phyloP scores from a whole-genome alignment of 2,113 vertebrate species.

The Shinisaurus crocodilurus region DNA sequence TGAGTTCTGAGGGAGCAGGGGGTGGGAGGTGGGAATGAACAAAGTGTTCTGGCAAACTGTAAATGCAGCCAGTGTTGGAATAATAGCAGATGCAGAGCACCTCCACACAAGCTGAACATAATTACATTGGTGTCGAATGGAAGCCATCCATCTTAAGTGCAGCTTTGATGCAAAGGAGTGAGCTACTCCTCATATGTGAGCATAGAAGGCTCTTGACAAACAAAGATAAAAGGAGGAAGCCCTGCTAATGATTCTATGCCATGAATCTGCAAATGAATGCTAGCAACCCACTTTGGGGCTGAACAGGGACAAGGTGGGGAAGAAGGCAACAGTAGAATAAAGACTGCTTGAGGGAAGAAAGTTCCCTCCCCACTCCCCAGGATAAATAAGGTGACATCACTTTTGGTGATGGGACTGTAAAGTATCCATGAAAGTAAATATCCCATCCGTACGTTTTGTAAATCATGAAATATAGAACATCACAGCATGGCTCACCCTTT shows the following conservation, averaged over 20 bases:
- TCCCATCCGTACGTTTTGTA: background rate
- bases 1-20: constrained; percentile 42
- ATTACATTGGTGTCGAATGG: constrained; percentile 58
- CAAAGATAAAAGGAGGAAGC: constrained; percentile 68
- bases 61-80: constrained; percentile 57
- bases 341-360: background rate
- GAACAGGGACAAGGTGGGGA: too few relatives aligned
- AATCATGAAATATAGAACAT: constrained; percentile 12
- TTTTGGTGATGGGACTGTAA: constrained; percentile 3
- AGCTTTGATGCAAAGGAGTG: constrained; percentile 45
- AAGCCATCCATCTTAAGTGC: constrained; percentile 62
- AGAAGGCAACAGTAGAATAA: background rate
- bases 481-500: constrained; percentile 37
- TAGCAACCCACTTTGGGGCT: constrained; percentile 43
- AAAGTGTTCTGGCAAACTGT: constrained; percentile 56
- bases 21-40: constrained; percentile 14
- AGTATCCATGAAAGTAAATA: background rate
- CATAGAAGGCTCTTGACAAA: constrained; percentile 52
- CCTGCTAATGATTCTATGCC: constrained; percentile 64
- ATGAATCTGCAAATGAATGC: constrained; percentile 72
- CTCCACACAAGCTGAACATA: constrained; percentile 52
- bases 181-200: constrained; percentile 41
- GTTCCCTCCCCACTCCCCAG: background rate
- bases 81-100: constrained; percentile 65
- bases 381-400: background rate